A percentile compares a stretch with the other conserved stretches of the same genome.
These are phyloP conservation scores for Chlorocebus sabaeus DNA, from an alignment of 2,113 vertebrate genomes.

Conservation along the genomic window DNA sequence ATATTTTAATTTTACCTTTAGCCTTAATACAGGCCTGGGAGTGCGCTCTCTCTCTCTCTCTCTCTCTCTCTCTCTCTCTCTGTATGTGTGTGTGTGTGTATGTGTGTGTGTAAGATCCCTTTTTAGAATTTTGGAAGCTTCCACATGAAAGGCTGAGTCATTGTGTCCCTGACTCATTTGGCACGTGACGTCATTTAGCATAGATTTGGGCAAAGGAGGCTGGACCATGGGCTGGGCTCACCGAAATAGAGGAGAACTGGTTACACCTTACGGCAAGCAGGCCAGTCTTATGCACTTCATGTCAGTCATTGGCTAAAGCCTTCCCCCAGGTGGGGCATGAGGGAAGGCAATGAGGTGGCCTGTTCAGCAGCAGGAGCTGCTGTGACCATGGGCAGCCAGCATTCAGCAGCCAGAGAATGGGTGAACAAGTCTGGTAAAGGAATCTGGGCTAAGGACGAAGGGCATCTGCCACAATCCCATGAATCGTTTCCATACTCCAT, in stretches of 20 bases:
- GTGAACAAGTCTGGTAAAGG: background rate
- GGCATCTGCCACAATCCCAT: background rate
- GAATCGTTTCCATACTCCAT: background rate
- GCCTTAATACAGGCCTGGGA: background rate
- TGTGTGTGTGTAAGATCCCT: background rate
- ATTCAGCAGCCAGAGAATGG: background rate
- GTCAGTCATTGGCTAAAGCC: background rate
- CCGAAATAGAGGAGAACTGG: background rate
- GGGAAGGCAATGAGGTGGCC: background rate
- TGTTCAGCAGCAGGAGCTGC: background rate
- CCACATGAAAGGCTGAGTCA: background rate
- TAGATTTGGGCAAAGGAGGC: background rate
- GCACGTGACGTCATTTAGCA: background rate
- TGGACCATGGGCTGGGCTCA: background rate
- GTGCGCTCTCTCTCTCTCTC: background rate
- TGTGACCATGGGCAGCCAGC: background rate
- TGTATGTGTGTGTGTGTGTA: too few relatives aligned
- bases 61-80: background rate
- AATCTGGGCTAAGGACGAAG: too few relatives aligned
- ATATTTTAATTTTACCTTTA: background rate
- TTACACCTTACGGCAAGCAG: background rate
- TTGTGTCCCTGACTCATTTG: background rate
- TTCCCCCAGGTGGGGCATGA: background rate
- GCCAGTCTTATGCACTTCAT: background rate
- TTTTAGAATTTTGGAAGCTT: background rate